Evolutionary conservation across 1,140 invertebrate genomes (phyloP), one percentile per base, ranked within the genome.

Genomic region (Centruroides sculpturatus): DNA sequence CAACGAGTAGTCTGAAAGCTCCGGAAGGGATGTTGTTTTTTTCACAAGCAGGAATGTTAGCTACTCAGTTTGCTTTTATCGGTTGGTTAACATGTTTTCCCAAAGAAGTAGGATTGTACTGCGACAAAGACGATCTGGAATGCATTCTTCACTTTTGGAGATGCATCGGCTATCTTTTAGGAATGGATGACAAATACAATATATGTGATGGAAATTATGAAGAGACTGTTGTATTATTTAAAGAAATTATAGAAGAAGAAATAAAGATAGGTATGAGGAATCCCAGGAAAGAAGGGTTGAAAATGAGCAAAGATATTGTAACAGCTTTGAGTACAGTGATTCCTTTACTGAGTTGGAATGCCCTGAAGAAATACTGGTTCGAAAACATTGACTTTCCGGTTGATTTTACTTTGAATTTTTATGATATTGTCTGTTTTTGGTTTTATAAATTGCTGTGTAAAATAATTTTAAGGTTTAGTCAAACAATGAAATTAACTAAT

Each of bases 121-220:
- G 41, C 8, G 41, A 41, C 8, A 41, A 41, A 41, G 76, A 81
- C 36, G 83, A 85, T 56, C 67, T 84, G 13, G 82, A 86, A 54
- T 83, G 82, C 12, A 83, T 87, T 59, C 71, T 86, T 3, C 87
- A 92, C 70, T 81, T 91, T 65, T 92, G 88, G 88, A 78, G 81
- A 52, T 82, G 86, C 1, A 81, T 92, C 36, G 87, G 87, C 3
- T 79, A 83, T 67, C 72, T 87, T 66, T 77, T 92, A 52, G 89
- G 89, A 5, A 82, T 90, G n/a, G 80, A 88, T 62, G 87, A 92
- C 66, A 81, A 79, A 80, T 79, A 74, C 63, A 83, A 82, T 65
- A 75, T 82, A 46, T 81, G 79, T 64, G 66, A 69, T 3, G 78
- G 76, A 0, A 71, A 65, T 41, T 65, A 78, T 35, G 66, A 71